A percentile compares a stretch with the other conserved stretches of the same genome.
Evolutionary conservation across 1,140 invertebrate genomes (phyloP).

Genomic region (Pygmarrhopalites habei): DNA sequence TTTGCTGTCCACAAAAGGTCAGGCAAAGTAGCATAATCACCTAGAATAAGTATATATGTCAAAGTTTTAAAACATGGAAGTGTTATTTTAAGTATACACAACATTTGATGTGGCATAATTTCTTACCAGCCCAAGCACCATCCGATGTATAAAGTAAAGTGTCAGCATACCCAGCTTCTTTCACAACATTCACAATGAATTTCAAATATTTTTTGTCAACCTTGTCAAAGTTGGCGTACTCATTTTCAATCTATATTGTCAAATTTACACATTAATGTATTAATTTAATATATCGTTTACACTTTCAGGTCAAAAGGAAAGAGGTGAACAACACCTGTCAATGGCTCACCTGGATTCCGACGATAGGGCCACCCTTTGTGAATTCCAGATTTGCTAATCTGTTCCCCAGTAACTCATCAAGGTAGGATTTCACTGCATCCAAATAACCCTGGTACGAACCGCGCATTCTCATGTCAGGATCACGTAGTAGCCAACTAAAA

Average conservation of each 20-base stretch:
- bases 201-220: conserved; percentile 48
- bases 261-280: not conserved
- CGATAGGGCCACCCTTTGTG: conserved; percentile 52
- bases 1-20: conserved; percentile 20
- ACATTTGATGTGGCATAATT: no score
- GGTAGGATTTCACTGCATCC: conserved; percentile 46
- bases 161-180: no score
- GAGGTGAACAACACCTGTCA: not conserved
- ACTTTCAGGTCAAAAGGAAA: not conserved
- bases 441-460: conserved; percentile 48
- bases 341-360: conserved; percentile 45
- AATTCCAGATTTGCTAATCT: conserved; percentile 50
- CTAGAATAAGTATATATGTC: no score
- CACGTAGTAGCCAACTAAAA: conserved; percentile 46
- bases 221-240: conserved; percentile 50
- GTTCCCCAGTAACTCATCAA: conserved; percentile 47
- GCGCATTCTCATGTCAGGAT: conserved; percentile 48
- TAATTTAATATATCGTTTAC: no score
- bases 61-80: no score
- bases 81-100: no score
- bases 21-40: no score
- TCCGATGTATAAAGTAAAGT: no score
- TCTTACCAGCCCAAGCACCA: no score
- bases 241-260: conserved; percentile 52
- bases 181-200: conserved; percentile 43